Evolutionary conservation across 2,888 invertebrate species (phyloP).

Genomic region (Halocaridina rubra): DNA sequence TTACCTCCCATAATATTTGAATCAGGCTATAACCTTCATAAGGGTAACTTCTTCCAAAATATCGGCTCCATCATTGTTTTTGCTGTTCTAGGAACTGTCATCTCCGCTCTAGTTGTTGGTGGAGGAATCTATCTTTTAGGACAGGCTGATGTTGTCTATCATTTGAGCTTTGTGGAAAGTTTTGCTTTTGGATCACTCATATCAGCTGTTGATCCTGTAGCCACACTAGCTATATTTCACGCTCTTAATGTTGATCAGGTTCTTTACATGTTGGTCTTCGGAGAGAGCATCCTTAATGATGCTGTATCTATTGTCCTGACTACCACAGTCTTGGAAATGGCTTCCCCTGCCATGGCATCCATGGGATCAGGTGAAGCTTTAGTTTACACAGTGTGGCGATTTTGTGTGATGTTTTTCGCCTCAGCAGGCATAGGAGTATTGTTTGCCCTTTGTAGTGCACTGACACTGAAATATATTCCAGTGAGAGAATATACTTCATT

Average conservation of each 20-base stretch:
- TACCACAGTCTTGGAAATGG: constrained; percentile 86
- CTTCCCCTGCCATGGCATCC: constrained; percentile 70
- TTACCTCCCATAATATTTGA: constrained; percentile 99
- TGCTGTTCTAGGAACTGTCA: constrained; percentile 96
- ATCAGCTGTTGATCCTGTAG: constrained; percentile 98
- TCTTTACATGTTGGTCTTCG: constrained; percentile 99
- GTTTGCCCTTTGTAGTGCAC: constrained; percentile 92
- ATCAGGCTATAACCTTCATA: constrained; percentile 98
- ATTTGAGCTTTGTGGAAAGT: constrained; percentile 93
- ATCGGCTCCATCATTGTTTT: constrained; percentile 98
- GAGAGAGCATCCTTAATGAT: constrained; percentile 93
- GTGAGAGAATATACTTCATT: constrained; percentile 96
- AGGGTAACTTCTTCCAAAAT: constrained; percentile 85
- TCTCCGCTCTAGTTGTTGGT: constrained; percentile 96
- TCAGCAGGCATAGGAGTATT: constrained; percentile 96
- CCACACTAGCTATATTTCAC: constrained; percentile 98
- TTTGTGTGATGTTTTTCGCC: constrained; percentile 97
- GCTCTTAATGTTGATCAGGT: constrained; percentile 97
- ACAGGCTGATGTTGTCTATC: constrained; percentile 79
- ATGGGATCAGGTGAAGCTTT: constrained; percentile 83
- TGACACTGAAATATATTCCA: constrained; percentile 74
- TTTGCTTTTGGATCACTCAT: constrained; percentile 98
- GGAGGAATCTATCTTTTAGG: constrained; percentile 95
- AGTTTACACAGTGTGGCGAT: constrained; percentile 84
- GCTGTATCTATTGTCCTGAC: constrained; percentile 98